Evolutionary conservation across 2,888 invertebrate species (phyloP), one percentile per base, ranked within the genome.

Genomic region (Drosophila kambysellisi): DNA sequence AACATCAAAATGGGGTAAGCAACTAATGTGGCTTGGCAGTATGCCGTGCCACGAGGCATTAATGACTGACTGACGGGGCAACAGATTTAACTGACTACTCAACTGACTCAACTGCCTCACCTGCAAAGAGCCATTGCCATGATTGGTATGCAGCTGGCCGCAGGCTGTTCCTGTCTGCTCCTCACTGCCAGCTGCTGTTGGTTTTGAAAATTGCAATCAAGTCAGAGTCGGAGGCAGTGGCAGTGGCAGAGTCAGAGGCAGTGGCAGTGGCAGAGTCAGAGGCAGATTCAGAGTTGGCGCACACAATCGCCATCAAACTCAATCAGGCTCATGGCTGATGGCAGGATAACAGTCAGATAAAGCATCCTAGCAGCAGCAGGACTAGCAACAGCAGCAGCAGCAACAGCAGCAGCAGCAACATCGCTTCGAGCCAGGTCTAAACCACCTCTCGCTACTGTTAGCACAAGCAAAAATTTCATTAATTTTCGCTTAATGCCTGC

Each of bases 271-370:
- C 61, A 71, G 65, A 61, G 65, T 70, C 79, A 70, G 64, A 61
- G 76, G 39, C 61, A 75, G 15, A 37, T 17, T 37, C 54, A 39
- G 54, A 12, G 74, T 69, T 50, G 65, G 51, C 59, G 71, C 74
- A 85, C 90, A 89, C 90, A 88, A 85, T 89, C 88, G 88, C 85
- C 88, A 89, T 89, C 88, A 88, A 85, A 85, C 85, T 85, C 85
- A 85, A 85, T 85, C 90, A 85, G 83, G 90, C 83, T 89, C 83
- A 71, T 68, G 81, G 72, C 83, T 83, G 63, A 76, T 73, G 83
- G 81, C 71, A 70, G 78, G 74, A 80, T 80, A 76, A 81, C 81
- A 60, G 67, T 30, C 57, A 64, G 61, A 81, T 66, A 66, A 72
- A 74, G 74, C 61, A 39, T 51, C 61, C 35, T 51, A 20, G 53